Evolutionary conservation across 2,113 vertebrate genomes (phyloP).

Genomic region (Nothobranchius furzeri): DNA sequence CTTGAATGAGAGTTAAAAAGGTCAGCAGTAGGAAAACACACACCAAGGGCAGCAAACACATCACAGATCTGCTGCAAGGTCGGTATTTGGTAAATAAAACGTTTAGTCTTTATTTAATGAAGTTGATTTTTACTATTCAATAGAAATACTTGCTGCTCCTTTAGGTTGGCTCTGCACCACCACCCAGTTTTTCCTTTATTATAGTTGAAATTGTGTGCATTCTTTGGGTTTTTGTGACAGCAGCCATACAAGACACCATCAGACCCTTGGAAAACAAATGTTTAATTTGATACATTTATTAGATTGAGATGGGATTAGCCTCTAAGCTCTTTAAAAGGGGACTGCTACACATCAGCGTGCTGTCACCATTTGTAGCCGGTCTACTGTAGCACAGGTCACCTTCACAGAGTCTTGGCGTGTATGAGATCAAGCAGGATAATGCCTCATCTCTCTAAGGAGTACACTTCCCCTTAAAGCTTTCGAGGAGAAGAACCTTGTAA

Average conservation of each 20-base stretch:
- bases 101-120: neutral
- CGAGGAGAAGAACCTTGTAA: conserved; percentile 24
- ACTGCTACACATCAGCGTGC: neutral
- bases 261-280: too few species aligned
- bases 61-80: neutral
- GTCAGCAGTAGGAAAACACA: neutral
- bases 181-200: neutral
- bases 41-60: neutral
- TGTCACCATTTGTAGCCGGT: conserved; percentile 1
- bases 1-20: neutral
- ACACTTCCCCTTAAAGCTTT: conserved; percentile 38
- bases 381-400: conserved; percentile 35
- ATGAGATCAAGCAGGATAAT: conserved; percentile 51
- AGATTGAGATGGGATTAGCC: neutral
- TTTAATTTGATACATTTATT: too few species aligned
- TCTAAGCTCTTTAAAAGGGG: neutral
- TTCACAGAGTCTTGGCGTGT: conserved; percentile 33
- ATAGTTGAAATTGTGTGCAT: neutral
- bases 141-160: too few species aligned
- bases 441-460: conserved; percentile 22
- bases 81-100: neutral
- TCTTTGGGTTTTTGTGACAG: too few species aligned
- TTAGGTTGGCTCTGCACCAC: too few species aligned
- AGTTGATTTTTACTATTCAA: neutral
- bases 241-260: too few species aligned